A percentile compares a stretch with the other conserved stretches of the same genome.
Evolutionary conservation across 2,113 vertebrate species (phyloP).

Genomic region (Hippocampus comes): DNA sequence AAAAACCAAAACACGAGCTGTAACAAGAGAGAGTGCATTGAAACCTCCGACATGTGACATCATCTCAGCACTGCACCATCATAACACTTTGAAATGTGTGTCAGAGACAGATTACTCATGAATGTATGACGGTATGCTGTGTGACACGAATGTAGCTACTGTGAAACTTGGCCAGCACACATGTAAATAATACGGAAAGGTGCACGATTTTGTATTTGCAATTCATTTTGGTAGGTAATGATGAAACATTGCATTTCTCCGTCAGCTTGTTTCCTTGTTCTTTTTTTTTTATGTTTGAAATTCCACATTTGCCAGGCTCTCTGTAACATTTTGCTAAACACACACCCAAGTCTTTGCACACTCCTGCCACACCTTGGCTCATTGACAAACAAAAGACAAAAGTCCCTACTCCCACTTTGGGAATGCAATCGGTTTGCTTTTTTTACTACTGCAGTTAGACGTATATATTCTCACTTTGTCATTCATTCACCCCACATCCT

Average conservation of each 20-base stretch:
- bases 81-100: background rate
- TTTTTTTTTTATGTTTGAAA: background rate
- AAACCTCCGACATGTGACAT: background rate
- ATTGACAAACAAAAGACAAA: background rate
- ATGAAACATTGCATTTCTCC: background rate
- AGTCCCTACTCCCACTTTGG: background rate
- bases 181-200: background rate
- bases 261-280: background rate
- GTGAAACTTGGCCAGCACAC: background rate
- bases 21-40: conserved; percentile 5
- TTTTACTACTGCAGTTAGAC: background rate
- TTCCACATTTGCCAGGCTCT: background rate
- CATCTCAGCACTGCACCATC: background rate
- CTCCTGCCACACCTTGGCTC: conserved; percentile 1
- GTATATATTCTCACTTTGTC: background rate
- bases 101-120: no score
- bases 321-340: background rate
- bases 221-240: background rate
- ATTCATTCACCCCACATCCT: background rate
- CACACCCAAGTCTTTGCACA: background rate
- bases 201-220: background rate
- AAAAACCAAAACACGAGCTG: conserved; percentile 79
- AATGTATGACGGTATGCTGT: background rate
- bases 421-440: conserved; percentile 37
- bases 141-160: background rate